Evolutionary conservation across 2,113 vertebrate genomes (phyloP).

Genomic region (Ploceus nigricollis): DNA sequence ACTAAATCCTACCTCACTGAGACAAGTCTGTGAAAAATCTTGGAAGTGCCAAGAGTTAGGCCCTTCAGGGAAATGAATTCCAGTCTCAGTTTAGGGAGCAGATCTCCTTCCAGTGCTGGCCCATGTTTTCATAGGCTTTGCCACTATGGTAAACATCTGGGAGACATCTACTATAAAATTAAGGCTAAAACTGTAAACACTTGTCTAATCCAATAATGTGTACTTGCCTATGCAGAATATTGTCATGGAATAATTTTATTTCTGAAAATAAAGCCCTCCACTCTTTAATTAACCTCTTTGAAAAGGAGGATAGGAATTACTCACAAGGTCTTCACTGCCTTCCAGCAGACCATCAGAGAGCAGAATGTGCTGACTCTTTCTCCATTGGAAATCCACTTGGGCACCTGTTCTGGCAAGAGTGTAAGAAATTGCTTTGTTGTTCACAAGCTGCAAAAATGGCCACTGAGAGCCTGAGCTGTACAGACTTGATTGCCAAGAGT

Average conservation of each 20-base stretch:
- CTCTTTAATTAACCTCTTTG: not conserved
- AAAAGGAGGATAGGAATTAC: not conserved
- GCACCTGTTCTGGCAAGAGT: not conserved
- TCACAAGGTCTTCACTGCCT: not conserved
- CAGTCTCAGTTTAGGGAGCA: not conserved
- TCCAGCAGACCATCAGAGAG: not conserved
- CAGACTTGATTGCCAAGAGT: not conserved
- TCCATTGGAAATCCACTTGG: not conserved
- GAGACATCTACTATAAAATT: not conserved
- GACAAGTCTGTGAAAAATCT: not conserved
- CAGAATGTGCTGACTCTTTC: not conserved
- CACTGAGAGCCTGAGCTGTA: not conserved
- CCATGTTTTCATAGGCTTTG: not conserved
- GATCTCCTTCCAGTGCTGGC: not conserved
- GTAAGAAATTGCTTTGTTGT: not conserved
- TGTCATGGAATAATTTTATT: not conserved
- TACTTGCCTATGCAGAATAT: not conserved
- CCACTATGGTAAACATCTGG: not conserved
- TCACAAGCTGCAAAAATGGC: not conserved
- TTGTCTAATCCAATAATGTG: not conserved
- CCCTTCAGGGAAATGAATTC: not conserved
- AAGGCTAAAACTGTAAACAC: not conserved
- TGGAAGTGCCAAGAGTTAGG: not conserved
- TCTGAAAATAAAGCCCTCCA: not conserved
- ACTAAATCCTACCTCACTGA: not conserved